Conservation (phyloP, 2,797 vertebrate genomes). For the Pangasius macronema region DNA sequence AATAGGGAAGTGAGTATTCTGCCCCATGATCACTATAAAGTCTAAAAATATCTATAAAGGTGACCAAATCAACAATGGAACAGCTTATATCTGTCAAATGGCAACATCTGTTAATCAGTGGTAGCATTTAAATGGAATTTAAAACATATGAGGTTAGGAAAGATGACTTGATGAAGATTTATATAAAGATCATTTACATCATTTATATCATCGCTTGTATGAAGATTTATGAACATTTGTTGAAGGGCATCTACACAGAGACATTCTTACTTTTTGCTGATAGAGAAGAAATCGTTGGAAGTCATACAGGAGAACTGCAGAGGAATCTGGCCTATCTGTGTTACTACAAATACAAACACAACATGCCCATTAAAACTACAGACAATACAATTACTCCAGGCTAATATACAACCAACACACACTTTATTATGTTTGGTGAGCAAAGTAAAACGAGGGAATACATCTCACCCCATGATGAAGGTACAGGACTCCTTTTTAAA, state of each 20-base stretch:
- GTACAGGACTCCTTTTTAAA: conserved; percentile 91
- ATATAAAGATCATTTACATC: neutral
- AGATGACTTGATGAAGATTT: neutral
- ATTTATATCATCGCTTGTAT: neutral
- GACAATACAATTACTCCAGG: neutral
- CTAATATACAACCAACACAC: neutral
- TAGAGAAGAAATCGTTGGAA: conserved; percentile 92
- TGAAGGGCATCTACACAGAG: neutral
- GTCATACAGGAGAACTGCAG: conserved; percentile 85
- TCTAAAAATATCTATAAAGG: neutral
- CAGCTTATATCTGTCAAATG: neutral
- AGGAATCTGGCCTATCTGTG: conserved; percentile 88
- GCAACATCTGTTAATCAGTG: neutral
- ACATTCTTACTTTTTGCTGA: conserved; percentile 84
- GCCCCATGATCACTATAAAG: neutral
- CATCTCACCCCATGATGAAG: conserved; percentile 91
- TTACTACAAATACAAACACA: conserved; percentile 73
- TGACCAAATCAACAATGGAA: neutral
- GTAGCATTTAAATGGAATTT: neutral
- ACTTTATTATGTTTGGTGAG: neutral
- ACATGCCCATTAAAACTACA: conserved; percentile 28
- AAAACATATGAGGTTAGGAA: neutral
- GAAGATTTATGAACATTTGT: neutral
- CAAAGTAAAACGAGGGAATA: neutral
- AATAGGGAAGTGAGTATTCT: neutral